Evolutionary conservation across 2,113 vertebrate genomes (phyloP).

Genomic region (Gadus chalcogrammus): DNA sequence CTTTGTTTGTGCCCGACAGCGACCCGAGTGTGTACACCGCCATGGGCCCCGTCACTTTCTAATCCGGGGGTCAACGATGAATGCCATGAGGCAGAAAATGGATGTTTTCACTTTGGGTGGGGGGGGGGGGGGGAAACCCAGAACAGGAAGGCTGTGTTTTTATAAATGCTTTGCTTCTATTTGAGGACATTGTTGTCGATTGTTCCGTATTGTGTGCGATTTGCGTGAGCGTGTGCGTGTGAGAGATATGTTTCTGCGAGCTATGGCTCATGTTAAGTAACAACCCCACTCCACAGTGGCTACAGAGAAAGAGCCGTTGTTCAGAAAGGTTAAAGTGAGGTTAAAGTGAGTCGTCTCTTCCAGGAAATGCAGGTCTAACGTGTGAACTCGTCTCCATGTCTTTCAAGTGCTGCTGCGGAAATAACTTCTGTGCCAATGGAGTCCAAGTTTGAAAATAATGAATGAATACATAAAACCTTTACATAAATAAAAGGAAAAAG

Average conservation of each 20-base stretch:
- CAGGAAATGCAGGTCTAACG: no score
- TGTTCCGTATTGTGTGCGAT: neutral
- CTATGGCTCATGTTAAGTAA: no score
- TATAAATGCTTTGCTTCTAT: neutral
- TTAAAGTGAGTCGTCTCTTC: no score
- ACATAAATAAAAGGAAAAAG: neutral
- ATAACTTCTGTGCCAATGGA: neutral
- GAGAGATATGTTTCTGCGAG: no score
- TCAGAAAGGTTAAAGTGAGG: no score
- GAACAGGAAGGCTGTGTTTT: conserved; percentile 23
- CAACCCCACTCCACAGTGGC: neutral
- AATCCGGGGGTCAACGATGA: conserved; percentile 26
- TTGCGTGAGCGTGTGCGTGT: conserved; percentile 1
- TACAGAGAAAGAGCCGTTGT: neutral
- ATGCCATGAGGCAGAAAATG: conserved; percentile 21
- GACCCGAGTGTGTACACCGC: conserved; percentile 9
- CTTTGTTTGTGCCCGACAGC: conserved; percentile 41
- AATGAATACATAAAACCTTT: neutral
- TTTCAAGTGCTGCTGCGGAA: neutral
- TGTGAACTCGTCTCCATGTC: no score
- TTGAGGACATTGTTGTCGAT: neutral
- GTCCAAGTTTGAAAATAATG: neutral
- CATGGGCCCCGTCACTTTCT: conserved; percentile 38
- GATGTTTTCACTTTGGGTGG: neutral
- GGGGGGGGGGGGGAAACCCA: neutral